phyloP scores from a whole-genome alignment of 2,797 vertebrate species.

The Sebastes kiyomatsui region DNA sequence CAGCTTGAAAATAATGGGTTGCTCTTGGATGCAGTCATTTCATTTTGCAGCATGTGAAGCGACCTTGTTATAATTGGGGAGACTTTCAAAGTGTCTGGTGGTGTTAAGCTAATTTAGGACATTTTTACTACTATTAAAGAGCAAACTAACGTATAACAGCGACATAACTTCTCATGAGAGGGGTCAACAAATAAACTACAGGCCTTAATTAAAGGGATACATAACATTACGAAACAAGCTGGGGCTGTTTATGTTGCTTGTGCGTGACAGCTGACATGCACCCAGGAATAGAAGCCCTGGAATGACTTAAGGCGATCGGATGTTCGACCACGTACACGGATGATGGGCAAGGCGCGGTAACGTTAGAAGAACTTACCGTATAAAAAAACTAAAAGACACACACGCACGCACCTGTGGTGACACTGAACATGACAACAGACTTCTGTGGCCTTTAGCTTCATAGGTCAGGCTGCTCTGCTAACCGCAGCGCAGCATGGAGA shows the following conservation, averaged over 20 bases:
- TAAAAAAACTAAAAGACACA: constrained; percentile 15
- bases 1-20: constrained; percentile 47
- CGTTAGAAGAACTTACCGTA: constrained; percentile 50
- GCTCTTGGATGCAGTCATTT: constrained; percentile 39
- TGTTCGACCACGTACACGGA: constrained; percentile 41
- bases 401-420: constrained; percentile 46
- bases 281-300: constrained; percentile 67
- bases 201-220: too few relatives aligned
- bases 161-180: neutral
- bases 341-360: constrained; percentile 63
- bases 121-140: neutral
- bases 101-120: constrained; percentile 16
- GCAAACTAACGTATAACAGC: neutral
- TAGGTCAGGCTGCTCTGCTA: constrained; percentile 62
- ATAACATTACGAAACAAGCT: neutral
- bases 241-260: constrained; percentile 29
- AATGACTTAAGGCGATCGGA: constrained; percentile 65
- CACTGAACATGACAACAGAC: constrained; percentile 65
- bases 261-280: constrained; percentile 63
- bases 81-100: constrained; percentile 22
- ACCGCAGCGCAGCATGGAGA: constrained; percentile 43
- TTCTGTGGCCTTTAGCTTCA: constrained; percentile 67
- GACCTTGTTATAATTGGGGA: constrained; percentile 50
- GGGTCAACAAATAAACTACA: neutral
- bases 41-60: constrained; percentile 46